Conservation (phyloP, 2,888 invertebrate species). For the Synergus umbraculus region DNA sequence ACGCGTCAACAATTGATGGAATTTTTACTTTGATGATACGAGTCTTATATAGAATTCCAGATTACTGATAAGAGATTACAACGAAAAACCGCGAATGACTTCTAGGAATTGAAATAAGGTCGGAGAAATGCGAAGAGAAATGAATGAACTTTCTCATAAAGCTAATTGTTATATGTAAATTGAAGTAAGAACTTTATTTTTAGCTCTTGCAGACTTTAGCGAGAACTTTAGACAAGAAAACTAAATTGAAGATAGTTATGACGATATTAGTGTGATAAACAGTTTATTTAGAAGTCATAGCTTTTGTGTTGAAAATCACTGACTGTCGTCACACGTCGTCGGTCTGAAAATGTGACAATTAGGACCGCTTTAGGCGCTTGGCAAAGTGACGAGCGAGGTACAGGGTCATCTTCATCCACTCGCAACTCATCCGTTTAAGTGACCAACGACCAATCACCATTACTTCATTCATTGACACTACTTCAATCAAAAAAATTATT, state of each 20-base stretch:
- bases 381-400: constrained; percentile 12
- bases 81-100: no score
- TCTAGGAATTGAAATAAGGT: no score
- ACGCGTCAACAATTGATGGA: neutral
- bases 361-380: neutral
- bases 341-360: constrained; percentile 5
- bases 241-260: no score
- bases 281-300: neutral
- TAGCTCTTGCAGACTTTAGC: neutral
- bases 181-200: no score
- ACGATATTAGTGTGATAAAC: neutral
- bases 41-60: neutral
- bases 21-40: neutral
- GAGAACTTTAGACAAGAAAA: no score
- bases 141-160: no score
- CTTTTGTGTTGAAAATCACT: constrained; percentile 4
- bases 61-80: no score
- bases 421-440: constrained; percentile 3
- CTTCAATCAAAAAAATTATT: neutral
- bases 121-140: no score
- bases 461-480: neutral
- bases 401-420: constrained; percentile 16
- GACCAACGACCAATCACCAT: constrained; percentile 9
- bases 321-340: neutral
- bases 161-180: no score